Base-by-base conservation (phyloP, 2,888 invertebrate genomes). In the Synergus itoensis region DNA sequence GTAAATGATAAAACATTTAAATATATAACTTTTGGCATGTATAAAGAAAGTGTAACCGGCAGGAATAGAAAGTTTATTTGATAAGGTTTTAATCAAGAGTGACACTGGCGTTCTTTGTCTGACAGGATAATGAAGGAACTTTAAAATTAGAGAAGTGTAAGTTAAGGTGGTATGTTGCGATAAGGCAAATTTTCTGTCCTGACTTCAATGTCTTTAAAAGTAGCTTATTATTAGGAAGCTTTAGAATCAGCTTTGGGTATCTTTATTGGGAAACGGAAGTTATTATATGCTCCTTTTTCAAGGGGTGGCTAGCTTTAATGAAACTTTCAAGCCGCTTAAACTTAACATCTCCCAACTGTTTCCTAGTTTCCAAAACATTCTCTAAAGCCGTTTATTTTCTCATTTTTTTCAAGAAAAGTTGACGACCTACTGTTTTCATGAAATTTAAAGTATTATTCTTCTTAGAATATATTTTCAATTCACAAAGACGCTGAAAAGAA, bases 271-370 rank as follows among this genome's bases (percentile, higher is more conserved):
- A 11, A 57, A 18, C 18, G 57, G 18, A 18, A n/a, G 57, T 57
- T 57, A 57, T 9, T 57, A 9, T 53, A n/a, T 43, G 41, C 3
- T 43, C 5, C 41, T 40, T 41, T 11, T 65, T 41, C 41, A n/a
- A 41, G 41, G 5, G 16, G 65, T 16, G 18, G 12, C n/a, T 18
- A 41, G 18, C 5, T 18, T 41, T 43, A 21, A 41, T 65, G 65
- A 18, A 65, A 65, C 5, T 65, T 41, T 43, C 18, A 65, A 65
- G 65, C 43, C 36, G 65, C 43, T 65, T 65, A 18, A 16, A 41
- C 4, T 65, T 65, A 11, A 41, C 41, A n/a, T 1, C n/a, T 65
- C 2, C 3, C 3, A 65, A 41, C 43, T 18, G 65, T 65, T 41
- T 18, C 18, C n/a, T 18, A 41, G 18, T 5, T 9, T 21, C 41